phyloP scores from a whole-genome alignment of 2,888 invertebrate species.

The Panorpa germanica region DNA sequence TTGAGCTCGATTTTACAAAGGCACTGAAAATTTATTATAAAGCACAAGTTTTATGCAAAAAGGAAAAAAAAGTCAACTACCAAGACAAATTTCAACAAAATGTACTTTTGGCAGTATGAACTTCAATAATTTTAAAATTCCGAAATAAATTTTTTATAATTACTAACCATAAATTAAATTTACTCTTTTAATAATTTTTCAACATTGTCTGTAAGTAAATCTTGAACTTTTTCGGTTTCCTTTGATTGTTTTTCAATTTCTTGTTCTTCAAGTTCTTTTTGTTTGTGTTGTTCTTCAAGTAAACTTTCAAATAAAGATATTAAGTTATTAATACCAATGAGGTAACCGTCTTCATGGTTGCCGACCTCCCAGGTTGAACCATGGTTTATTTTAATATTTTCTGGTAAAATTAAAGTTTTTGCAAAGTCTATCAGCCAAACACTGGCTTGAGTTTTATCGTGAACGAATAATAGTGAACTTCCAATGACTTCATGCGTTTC shows the following conservation, averaged over 20 bases:
- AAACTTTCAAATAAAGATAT: slow-evolving; percentile 65
- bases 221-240: neutral
- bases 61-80: too few species aligned
- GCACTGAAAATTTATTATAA: too few species aligned
- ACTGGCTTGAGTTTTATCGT: slow-evolving; percentile 72
- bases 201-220: slow-evolving; percentile 11
- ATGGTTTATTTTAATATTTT: slow-evolving; percentile 55
- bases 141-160: too few species aligned
- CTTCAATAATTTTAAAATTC: too few species aligned
- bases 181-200: too few species aligned
- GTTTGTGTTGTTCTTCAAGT: slow-evolving; percentile 23
- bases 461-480: slow-evolving; percentile 86
- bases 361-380: slow-evolving; percentile 79
- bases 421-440: slow-evolving; percentile 98
- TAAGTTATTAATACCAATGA: slow-evolving; percentile 79
- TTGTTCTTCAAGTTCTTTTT: too few species aligned
- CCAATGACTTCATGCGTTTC: slow-evolving; percentile 85
- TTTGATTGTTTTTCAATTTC: slow-evolving; percentile 1
- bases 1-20: too few species aligned
- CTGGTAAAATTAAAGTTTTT: slow-evolving; percentile 72
- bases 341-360: slow-evolving; percentile 91
- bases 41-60: too few species aligned
- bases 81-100: too few species aligned
- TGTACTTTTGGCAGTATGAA: too few species aligned
- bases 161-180: too few species aligned